phyloP scores from a whole-genome alignment of 1,140 invertebrate species.

The Ips typographus region DNA sequence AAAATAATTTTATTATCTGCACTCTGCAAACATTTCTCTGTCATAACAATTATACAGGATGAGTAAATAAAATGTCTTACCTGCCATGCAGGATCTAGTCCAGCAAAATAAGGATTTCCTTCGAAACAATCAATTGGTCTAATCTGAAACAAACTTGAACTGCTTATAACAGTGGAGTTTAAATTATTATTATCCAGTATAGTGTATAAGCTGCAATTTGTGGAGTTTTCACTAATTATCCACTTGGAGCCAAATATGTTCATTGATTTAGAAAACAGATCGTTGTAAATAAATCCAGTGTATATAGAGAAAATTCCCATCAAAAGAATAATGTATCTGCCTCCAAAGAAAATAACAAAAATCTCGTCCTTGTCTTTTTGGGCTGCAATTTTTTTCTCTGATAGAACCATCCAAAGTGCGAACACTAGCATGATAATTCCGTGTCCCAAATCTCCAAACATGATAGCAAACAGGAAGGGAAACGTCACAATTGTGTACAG shows the following conservation, averaged over 20 bases:
- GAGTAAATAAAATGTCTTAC: background rate
- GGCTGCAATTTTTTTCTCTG: conserved; percentile 68
- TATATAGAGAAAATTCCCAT: conserved; percentile 98
- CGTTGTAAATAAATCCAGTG: conserved; percentile 96
- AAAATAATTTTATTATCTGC: conserved; percentile 82
- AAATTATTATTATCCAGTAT: background rate
- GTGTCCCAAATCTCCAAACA: conserved; percentile 98
- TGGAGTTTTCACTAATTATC: conserved; percentile 47
- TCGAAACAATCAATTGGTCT: conserved; percentile 30
- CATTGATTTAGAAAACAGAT: conserved; percentile 93
- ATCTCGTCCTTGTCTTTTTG: conserved; percentile 80
- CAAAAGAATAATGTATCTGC: conserved; percentile 94
- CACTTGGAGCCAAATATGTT: conserved; percentile 86
- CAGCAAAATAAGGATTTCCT: conserved; percentile 76
- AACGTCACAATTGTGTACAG: conserved; percentile 96
- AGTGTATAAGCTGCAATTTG: background rate
- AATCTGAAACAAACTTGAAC: background rate
- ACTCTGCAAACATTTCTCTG: conserved; percentile 12
- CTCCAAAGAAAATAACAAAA: conserved; percentile 96
- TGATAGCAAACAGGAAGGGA: conserved; percentile 96
- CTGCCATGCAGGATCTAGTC: conserved; percentile 94
- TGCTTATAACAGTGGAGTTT: too few species aligned
- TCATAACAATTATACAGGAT: background rate
- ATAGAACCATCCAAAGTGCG: conserved; percentile 74
- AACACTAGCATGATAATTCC: conserved; percentile 79